Base-by-base conservation (phyloP, 1,140 invertebrate species). In the Temnothorax nylanderi region DNA sequence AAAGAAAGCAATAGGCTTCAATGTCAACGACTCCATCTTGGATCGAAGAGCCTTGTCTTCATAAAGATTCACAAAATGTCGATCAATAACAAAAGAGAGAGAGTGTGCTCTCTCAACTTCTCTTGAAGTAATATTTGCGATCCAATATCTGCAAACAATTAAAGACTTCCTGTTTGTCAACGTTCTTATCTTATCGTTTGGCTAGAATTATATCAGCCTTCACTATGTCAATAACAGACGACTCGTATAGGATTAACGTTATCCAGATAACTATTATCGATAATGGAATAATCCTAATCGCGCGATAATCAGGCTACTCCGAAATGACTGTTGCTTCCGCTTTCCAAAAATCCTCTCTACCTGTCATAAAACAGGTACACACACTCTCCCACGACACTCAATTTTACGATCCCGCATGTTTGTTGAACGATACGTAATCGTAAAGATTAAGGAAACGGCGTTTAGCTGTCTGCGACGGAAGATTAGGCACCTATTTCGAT, bases 121-220 rank as follows among this genome's bases (percentile, higher is more conserved):
- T 54, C 54, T n/a, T 18, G 6, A 54, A 54, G 7, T 11, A 3
- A 51, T 3, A 75, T 26, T 37, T 34, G 26, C 60, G 18, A 34
- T 62, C 13, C 5, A 34, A 49, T 44, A 0, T 56, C 21, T 56
- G 7, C 21, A 54, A 71, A 21, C 11, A 26, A 72, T 21, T 56
- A 10, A n/a, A 44, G 56, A 82, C 37, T 82, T 82, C 41, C 41
- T 72, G 51, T 82, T 82, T 58, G 32, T 34, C 51, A 72, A 72
- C 16, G 37, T 41, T 56, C 21, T 81, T 81, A 81, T 81, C 47
- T 81, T 54, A 67, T 81, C 62, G 18, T 54, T 41, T 13, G 8
- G 0, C 3, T 81, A 18, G 4, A 34, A 47, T 82, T 72, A 56
- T 47, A 2, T 56, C n/a, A 41, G 21, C 13, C 37, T 11, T 51